Conservation (phyloP, 2,888 invertebrate species). For the Lasioglossum morio region DNA sequence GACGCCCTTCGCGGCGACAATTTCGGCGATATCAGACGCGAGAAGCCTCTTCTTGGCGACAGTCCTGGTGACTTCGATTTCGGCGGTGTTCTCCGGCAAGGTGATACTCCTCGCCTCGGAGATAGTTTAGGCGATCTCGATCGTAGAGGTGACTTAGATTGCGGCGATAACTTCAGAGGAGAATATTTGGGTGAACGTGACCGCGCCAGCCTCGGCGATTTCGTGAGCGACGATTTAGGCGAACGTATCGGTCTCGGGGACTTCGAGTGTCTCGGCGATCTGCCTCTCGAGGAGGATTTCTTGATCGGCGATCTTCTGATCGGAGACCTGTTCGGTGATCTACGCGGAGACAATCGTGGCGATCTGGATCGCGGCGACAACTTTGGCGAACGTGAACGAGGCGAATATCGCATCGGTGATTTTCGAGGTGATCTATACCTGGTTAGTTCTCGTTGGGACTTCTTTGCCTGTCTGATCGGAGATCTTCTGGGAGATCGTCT, state of each 20-base stretch:
- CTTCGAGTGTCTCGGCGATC: slow-evolving; percentile 74
- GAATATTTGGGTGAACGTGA: slow-evolving; percentile 75
- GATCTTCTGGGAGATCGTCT: slow-evolving; percentile 75
- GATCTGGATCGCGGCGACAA: slow-evolving; percentile 75
- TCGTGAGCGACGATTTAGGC: slow-evolving; percentile 68
- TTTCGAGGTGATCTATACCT: slow-evolving; percentile 83
- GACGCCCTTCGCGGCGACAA: slow-evolving; percentile 63
- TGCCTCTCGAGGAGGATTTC: slow-evolving; percentile 72
- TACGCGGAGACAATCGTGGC: slow-evolving; percentile 73
- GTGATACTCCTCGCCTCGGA: slow-evolving; percentile 63
- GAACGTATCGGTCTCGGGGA: slow-evolving; percentile 70
- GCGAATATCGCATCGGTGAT: slow-evolving; percentile 78
- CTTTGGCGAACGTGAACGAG: slow-evolving; percentile 77
- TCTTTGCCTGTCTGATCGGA: slow-evolving; percentile 68
- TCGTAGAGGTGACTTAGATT: slow-evolving; percentile 65
- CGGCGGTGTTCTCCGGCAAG: slow-evolving; percentile 58
- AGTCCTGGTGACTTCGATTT: slow-evolving; percentile 72
- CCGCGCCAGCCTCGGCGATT: slow-evolving; percentile 70
- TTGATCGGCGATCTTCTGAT: slow-evolving; percentile 72
- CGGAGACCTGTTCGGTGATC: slow-evolving; percentile 77
- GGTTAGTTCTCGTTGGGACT: slow-evolving; percentile 75
- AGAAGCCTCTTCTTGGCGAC: slow-evolving; percentile 70
- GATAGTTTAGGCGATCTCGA: slow-evolving; percentile 75
- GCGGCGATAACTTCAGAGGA: slow-evolving; percentile 69
- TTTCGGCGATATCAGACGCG: slow-evolving; percentile 62